Base-by-base conservation (phyloP, 2,113 vertebrate genomes). In the Cynocephalus volans region DNA sequence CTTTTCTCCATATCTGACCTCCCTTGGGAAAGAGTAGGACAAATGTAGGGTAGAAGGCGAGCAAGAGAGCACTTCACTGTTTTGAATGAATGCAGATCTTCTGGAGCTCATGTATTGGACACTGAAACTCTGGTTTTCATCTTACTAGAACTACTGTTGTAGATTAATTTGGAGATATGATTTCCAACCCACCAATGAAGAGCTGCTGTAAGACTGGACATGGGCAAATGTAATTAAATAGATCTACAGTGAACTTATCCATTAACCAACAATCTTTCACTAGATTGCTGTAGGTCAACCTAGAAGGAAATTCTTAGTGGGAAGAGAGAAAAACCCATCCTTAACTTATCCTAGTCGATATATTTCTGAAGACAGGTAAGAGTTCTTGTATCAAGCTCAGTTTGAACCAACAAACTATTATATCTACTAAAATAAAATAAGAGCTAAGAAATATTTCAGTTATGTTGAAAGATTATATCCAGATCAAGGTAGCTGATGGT, bases 341-440 rank as follows among this genome's bases (percentile, higher is more conserved):
- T 28, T 92, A 80, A 76, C 33, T 83, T 96, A 69, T 58, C 48
- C 52, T 52, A 77, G 50, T 64, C 80, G 88, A 2, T 92, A 75
- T 92, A 85, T 95, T 96, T 76, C 60, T 85, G 67, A 89, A 89
- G 41, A 77, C 60, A 85, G n/a, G 21, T 88, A 92, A 93, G 73
- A 52, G 23, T 69, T 80, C 88, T 85, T 88, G 2, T 50, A 89
- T 82, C 8, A 82, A 76, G n/a, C 60, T 93, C 70, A 85, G 48
- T 90, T 97, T 88, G 31, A 95, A 84, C 11, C 52, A 90, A 94
- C 11, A 81, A 93, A 23, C 24, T 85, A 58, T 62, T 93, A 28
- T 60, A 84, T 80, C 65, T 91, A 13, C 76, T 72, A 69, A 91
- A 88, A 76, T 62, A 80, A 83, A 76, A 50, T 26, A 60, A 88